These are phyloP conservation scores for Lamprologus callipterus DNA, from an alignment of 2,113 vertebrate species.

Conservation along the genomic window DNA sequence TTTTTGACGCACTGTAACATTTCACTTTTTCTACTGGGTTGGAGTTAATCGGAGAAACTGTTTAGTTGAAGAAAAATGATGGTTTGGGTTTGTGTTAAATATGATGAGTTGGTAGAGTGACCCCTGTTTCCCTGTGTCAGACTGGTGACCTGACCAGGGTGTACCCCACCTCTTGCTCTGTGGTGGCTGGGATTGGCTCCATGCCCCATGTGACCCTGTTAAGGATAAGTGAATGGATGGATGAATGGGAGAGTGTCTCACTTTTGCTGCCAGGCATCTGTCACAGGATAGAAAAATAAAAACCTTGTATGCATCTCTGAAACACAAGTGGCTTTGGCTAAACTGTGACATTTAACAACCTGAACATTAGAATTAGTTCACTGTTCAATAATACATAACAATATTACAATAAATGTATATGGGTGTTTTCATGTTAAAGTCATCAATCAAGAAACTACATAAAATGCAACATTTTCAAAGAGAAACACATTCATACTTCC, in stretches of 20 bases:
- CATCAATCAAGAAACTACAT: neutral
- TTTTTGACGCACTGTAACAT: neutral
- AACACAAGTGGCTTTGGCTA: neutral
- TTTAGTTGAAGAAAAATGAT: neutral
- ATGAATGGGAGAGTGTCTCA: neutral
- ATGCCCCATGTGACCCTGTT: neutral
- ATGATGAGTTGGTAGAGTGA: neutral
- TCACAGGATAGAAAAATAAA: neutral
- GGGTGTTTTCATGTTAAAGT: neutral
- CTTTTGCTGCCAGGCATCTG: neutral
- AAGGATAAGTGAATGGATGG: neutral
- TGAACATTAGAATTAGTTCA: neutral
- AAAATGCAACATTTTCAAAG: neutral
- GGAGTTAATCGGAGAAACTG: neutral
- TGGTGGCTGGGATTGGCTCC: neutral
- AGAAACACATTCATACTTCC: neutral
- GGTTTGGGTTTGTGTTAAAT: neutral
- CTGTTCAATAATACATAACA: neutral
- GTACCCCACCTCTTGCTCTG: neutral
- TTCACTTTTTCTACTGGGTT: neutral
- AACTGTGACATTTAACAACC: neutral
- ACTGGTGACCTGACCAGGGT: neutral
- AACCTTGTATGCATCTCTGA: neutral
- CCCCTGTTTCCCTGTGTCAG: neutral
- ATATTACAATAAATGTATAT: neutral